These are phyloP conservation scores for Tethea ocularis DNA, from an alignment of 2,888 invertebrate genomes.

Conservation along the genomic window DNA sequence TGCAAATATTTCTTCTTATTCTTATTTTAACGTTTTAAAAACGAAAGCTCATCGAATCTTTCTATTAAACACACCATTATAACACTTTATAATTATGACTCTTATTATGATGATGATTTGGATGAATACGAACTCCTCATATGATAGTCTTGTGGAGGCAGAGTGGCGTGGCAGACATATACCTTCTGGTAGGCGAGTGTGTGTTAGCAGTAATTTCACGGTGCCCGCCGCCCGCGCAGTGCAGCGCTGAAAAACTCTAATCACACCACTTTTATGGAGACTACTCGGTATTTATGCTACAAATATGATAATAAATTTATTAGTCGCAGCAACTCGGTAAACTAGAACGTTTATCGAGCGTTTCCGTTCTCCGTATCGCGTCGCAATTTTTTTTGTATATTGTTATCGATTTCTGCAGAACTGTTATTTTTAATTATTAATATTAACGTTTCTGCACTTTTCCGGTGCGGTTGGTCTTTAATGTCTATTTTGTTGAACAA, in stretches of 20 bases:
- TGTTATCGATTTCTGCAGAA: slow-evolving; percentile 65
- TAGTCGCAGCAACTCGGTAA: slow-evolving; percentile 45
- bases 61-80: too few relatives aligned
- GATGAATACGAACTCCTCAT: neutral
- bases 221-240: slow-evolving; percentile 51
- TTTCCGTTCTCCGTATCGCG: slow-evolving; percentile 65
- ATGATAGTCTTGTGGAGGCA: neutral
- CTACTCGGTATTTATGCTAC: slow-evolving; percentile 58
- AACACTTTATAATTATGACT: too few relatives aligned
- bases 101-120: neutral
- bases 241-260: slow-evolving; percentile 65
- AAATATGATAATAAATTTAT: slow-evolving; percentile 71
- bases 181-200: neutral
- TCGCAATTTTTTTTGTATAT: slow-evolving; percentile 19
- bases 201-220: slow-evolving; percentile 67
- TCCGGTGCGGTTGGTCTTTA: slow-evolving; percentile 55
- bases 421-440: slow-evolving; percentile 54
- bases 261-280: slow-evolving; percentile 56
- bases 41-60: too few relatives aligned
- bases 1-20: too few relatives aligned
- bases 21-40: too few relatives aligned
- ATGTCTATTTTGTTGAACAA: slow-evolving; percentile 29
- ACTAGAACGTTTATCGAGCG: slow-evolving; percentile 67
- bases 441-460: slow-evolving; percentile 43
- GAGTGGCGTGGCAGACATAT: neutral